Conservation (phyloP, 2,797 vertebrate genomes). For the Enteromius paludinosus region DNA sequence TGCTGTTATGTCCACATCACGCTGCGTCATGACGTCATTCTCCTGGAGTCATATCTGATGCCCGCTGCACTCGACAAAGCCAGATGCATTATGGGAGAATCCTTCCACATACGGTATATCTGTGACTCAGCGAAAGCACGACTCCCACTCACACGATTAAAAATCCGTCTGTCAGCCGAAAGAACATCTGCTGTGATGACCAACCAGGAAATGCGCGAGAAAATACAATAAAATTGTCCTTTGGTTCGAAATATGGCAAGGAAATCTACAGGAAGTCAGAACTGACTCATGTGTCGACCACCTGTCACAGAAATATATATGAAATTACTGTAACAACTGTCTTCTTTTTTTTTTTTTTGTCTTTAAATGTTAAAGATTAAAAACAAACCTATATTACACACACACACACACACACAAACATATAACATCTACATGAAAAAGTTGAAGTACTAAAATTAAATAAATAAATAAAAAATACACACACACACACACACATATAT, state of each 20-base stretch:
- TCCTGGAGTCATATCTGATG: neutral
- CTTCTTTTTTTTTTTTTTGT: too few species aligned
- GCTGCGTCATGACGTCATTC: neutral
- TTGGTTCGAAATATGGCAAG: too few species aligned
- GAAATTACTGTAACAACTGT: too few species aligned
- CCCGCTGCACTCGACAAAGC: neutral
- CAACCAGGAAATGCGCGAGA: neutral
- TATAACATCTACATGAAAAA: neutral
- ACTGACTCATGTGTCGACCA: neutral
- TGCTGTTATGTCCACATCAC: neutral
- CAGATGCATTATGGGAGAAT: constrained; percentile 27
- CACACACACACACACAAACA: too few species aligned
- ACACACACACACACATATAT: too few species aligned
- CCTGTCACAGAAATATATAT: neutral
- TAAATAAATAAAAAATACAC: too few species aligned
- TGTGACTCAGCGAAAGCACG: neutral
- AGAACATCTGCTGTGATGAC: neutral
- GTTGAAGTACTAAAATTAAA: neutral
- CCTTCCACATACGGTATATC: neutral
- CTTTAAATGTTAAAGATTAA: neutral
- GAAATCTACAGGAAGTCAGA: neutral
- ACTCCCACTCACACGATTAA: neutral
- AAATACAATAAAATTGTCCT: neutral
- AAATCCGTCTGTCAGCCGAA: neutral
- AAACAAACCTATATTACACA: too few species aligned